phyloP scores from a whole-genome alignment of 2,797 vertebrate genomes.

The Notamacropus eugenii region DNA sequence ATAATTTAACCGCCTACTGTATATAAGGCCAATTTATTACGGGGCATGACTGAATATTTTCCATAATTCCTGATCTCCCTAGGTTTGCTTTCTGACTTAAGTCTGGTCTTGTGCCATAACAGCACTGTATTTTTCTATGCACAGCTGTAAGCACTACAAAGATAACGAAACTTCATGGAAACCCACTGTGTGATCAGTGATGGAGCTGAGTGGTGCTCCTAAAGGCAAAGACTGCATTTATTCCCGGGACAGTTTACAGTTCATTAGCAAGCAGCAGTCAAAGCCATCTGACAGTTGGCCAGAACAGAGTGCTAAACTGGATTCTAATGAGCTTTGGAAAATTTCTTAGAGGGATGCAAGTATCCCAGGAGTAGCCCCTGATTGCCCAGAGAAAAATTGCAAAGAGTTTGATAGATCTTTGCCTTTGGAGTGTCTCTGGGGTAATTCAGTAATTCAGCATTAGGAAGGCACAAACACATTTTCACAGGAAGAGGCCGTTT shows the following conservation, averaged over 20 bases:
- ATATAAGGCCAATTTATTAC: neutral
- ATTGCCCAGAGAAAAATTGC: slow-evolving; percentile 66
- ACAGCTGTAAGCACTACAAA: slow-evolving; percentile 45
- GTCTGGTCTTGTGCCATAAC: neutral
- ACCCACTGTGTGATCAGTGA: slow-evolving; percentile 5
- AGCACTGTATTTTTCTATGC: neutral
- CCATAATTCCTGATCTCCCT: neutral
- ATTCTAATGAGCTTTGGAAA: slow-evolving; percentile 79
- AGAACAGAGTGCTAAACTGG: slow-evolving; percentile 73
- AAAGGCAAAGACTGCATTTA: slow-evolving; percentile 68
- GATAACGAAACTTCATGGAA: neutral
- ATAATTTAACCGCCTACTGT: neutral
- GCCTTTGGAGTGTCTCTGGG: slow-evolving; percentile 51
- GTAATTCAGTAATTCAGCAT: neutral
- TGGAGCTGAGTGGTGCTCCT: neutral
- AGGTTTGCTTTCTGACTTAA: neutral
- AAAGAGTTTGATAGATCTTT: slow-evolving; percentile 66
- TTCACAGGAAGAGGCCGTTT: slow-evolving; percentile 2
- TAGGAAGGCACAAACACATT: slow-evolving; percentile 38
- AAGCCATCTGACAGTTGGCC: slow-evolving; percentile 77
- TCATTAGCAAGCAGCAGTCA: slow-evolving; percentile 74
- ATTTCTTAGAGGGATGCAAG: slow-evolving; percentile 71
- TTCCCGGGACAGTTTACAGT: slow-evolving; percentile 72
- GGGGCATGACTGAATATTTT: neutral
- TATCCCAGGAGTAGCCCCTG: slow-evolving; percentile 67